phyloP scores from a whole-genome alignment of 2,888 invertebrate genomes.

The Sinodicranocentrus sp. region DNA sequence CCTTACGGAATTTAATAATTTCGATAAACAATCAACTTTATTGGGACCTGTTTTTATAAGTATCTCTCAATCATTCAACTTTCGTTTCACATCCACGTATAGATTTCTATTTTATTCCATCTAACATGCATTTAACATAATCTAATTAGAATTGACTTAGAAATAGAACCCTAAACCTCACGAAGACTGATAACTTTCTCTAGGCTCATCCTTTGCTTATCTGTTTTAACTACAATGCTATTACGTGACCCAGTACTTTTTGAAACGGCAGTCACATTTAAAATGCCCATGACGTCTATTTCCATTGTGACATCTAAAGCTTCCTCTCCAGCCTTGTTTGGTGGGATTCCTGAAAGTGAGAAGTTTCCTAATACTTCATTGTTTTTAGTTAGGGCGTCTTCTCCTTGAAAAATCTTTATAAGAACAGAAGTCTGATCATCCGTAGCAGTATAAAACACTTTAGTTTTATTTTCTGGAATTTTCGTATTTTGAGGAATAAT shows the following conservation, averaged over 20 bases:
- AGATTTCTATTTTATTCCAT: too few species aligned
- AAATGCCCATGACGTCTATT: slow-evolving; percentile 62
- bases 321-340: slow-evolving; percentile 55
- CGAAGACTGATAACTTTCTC: too few species aligned
- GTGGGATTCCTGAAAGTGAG: slow-evolving; percentile 67
- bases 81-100: too few species aligned
- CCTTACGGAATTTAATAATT: too few species aligned
- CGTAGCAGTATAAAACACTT: slow-evolving; percentile 55
- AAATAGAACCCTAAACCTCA: too few species aligned
- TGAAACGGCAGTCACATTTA: slow-evolving; percentile 57
- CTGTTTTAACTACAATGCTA: too few species aligned
- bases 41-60: too few species aligned
- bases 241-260: slow-evolving; percentile 58
- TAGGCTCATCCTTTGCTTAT: too few species aligned
- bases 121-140: too few species aligned
- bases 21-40: too few species aligned
- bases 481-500: slow-evolving; percentile 60
- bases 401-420: slow-evolving; percentile 67
- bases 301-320: slow-evolving; percentile 59
- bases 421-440: slow-evolving; percentile 66
- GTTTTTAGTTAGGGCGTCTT: slow-evolving; percentile 32
- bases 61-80: too few species aligned
- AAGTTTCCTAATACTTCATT: slow-evolving; percentile 67
- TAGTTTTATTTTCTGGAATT: slow-evolving; percentile 46
- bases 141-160: too few species aligned